Base-by-base conservation (phyloP, 1,140 invertebrate genomes). In the Brachionus calyciflorus region DNA sequence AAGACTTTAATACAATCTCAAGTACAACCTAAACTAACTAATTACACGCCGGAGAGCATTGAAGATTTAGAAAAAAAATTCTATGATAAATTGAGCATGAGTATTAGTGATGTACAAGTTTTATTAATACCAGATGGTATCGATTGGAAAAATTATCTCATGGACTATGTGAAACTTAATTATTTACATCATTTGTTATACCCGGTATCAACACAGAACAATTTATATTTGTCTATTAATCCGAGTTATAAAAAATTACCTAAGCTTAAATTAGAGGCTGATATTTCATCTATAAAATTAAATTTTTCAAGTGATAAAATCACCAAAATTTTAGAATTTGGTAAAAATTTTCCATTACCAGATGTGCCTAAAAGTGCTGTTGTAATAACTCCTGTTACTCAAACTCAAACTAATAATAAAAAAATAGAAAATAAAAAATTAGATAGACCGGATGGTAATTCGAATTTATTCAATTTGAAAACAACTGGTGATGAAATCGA, bases 61-160 rank as follows among this genome's bases (percentile, higher is more conserved):
- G 12, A 73, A 73, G 69, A 73, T 73, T 55, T 73, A 37, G 69
- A 73, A 33, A 49, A 51, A 55, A 73, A 73, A 17, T 73, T 73
- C 28, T 73, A 73, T 24, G 69, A 73, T 28, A 73, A 73, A 55
- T 49, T 73, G 19, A 51, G 24, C 19, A 40, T 73, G 37, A 73
- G 21, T 41, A 46, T 73, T 33, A 73, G 26, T 30, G 69, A 73
- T 26, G 46, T 73, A 1, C 69, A 73, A 73, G 69, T 55, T 10
- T 7, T 73, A 21, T 33, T 51, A 1, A 19, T 73, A 21, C 69
- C 69, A n/a, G 17, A 48, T 9, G 17, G 21, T 37, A 33, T 73
- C 9, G 46, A 49, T 40, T 73, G 44, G 46, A 49, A 73, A 12
- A 9, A 0, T 24, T 73, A 73, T n/a, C 40, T 73, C 2, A 7